Conservation (phyloP, 2,797 vertebrate genomes). For the Peromyscus nudipes region DNA sequence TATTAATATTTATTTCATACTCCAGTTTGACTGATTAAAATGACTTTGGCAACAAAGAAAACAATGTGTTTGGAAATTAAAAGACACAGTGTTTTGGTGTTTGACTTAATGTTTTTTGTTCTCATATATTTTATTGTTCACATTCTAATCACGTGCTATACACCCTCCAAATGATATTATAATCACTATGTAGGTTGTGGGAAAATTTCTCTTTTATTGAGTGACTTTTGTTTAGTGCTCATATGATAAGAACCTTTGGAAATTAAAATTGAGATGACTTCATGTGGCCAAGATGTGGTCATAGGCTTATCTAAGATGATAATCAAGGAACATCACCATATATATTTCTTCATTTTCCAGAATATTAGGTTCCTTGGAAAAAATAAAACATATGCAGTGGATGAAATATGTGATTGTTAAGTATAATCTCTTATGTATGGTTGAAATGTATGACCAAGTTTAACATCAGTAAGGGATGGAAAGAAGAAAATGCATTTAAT, state of each 20-base stretch:
- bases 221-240: neutral
- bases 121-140: neutral
- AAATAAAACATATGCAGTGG: neutral
- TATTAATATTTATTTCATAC: neutral
- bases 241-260: neutral
- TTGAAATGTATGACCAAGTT: neutral
- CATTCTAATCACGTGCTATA: neutral
- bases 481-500: neutral
- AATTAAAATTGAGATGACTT: neutral
- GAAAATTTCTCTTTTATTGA: neutral
- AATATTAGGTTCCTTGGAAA: slow-evolving; percentile 3
- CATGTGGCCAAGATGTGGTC: too few relatives aligned
- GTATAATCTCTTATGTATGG: neutral
- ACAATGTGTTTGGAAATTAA: neutral
- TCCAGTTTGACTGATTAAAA: neutral
- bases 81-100: neutral
- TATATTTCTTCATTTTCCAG: neutral
- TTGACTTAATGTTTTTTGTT: neutral
- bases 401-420: neutral
- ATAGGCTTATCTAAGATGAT: neutral
- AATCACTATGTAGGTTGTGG: neutral
- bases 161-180: neutral
- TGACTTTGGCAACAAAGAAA: neutral
- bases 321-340: neutral
- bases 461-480: neutral